Evolutionary conservation across 2,113 vertebrate species (phyloP).

Genomic region (Chauna torquata): DNA sequence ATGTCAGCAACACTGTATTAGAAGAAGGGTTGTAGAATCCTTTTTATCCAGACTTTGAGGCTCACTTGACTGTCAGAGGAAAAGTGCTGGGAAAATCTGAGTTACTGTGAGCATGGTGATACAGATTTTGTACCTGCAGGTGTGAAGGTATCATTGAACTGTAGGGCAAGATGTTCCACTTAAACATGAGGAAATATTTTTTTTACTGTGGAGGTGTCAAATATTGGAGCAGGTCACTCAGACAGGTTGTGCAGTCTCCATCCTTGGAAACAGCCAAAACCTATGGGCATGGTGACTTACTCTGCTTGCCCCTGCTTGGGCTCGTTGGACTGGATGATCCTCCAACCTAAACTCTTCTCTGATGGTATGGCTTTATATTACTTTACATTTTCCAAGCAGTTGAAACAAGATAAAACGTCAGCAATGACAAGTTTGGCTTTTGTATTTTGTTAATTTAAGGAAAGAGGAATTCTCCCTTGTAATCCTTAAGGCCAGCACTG

Average conservation of each 20-base stretch:
- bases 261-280: neutral
- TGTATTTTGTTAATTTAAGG: neutral
- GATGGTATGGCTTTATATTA: rapidly evolving
- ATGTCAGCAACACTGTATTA: neutral
- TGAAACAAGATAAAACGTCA: neutral
- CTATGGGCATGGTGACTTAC: rapidly evolving
- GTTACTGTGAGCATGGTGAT: rapidly evolving
- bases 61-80: neutral
- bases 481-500: neutral
- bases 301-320: neutral
- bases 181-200: rapidly evolving
- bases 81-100: neutral
- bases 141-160: neutral
- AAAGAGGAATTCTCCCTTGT: neutral
- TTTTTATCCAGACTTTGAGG: neutral
- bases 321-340: neutral
- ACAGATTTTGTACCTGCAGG: neutral
- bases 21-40: neutral
- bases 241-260: neutral
- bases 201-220: neutral
- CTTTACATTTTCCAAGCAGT: neutral
- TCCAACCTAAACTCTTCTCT: neutral
- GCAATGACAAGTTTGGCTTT: neutral
- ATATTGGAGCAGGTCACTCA: neutral
- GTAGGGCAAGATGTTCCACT: neutral